Percentiles rank a stretch among this genome's conserved stretches.
phyloP scores from a whole-genome alignment of 2,888 invertebrate genomes.

The Acleris laterana region DNA sequence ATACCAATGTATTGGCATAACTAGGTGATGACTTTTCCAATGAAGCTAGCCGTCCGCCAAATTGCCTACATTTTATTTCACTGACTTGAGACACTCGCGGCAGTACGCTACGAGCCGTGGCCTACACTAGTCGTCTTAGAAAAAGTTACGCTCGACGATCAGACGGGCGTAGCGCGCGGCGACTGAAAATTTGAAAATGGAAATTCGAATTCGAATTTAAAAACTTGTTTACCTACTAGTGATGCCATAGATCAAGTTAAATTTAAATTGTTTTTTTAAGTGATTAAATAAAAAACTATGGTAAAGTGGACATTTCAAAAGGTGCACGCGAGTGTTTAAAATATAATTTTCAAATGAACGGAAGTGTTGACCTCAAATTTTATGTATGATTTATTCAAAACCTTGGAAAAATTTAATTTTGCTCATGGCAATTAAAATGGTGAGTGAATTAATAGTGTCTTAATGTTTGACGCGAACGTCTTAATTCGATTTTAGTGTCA shows the following conservation, averaged over 20 bases:
- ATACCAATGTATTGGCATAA: conserved; percentile 20
- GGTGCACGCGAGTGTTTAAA: conserved; percentile 56
- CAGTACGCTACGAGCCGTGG: conserved; percentile 60
- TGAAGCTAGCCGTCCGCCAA: conserved; percentile 25
- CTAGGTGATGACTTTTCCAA: conserved; percentile 27
- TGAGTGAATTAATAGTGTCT: conserved; percentile 58
- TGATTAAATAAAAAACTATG: conserved; percentile 37
- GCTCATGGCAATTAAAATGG: conserved; percentile 82
- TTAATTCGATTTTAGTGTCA: conserved; percentile 31
- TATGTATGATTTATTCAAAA: conserved; percentile 84
- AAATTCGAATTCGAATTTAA: conserved; percentile 28
- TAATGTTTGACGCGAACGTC: conserved; percentile 33
- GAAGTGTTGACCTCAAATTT: conserved; percentile 73
- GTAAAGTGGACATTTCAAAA: conserved; percentile 42
- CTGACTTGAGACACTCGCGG: conserved; percentile 41
- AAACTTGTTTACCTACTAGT: conserved; percentile 41
- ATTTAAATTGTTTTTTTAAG: conserved; percentile 34
- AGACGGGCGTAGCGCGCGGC: conserved; percentile 43
- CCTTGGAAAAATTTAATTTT: conserved; percentile 79
- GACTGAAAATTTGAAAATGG: conserved; percentile 47
- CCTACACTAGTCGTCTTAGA: conserved; percentile 59
- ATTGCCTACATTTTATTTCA: conserved; percentile 40
- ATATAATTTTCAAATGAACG: conserved; percentile 71
- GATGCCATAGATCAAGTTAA: conserved; percentile 17
- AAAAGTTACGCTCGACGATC: conserved; percentile 43